Percentiles rank a stretch among this genome's conserved stretches.
Conservation (phyloP, 1,140 invertebrate species). For the Heterodera schachtii region DNA sequence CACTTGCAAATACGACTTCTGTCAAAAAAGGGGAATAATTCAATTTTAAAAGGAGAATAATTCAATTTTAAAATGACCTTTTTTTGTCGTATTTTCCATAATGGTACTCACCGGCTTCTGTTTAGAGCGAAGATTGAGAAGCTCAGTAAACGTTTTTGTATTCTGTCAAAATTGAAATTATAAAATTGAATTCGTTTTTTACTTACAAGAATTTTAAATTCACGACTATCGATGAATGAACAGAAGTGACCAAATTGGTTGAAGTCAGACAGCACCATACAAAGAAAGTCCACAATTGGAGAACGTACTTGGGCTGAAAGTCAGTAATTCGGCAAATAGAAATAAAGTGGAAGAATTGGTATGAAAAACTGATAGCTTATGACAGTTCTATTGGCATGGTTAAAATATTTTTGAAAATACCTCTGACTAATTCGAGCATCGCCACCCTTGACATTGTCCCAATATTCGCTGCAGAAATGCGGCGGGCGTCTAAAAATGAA, state of each 20-base stretch:
- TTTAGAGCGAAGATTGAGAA: slow-evolving; percentile 23
- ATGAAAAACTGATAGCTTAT: too few species aligned
- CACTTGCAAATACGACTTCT: slow-evolving; percentile 25
- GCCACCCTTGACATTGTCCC: background rate
- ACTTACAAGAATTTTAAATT: slow-evolving; percentile 7
- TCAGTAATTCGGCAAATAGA: background rate
- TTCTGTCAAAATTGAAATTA: background rate
- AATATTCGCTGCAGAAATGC: background rate
- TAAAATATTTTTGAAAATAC: background rate
- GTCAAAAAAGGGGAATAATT: background rate
- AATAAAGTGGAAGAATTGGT: too few species aligned
- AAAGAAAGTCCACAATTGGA: slow-evolving; percentile 12
- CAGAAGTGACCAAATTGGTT: background rate
- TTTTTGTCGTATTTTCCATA: background rate
- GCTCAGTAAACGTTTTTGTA: slow-evolving; percentile 18
- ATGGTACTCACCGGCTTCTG: slow-evolving; percentile 9
- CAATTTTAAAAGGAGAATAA: background rate
- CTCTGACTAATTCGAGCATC: background rate
- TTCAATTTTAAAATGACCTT: background rate
- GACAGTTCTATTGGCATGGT: too few species aligned
- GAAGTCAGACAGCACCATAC: background rate
- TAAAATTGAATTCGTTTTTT: background rate
- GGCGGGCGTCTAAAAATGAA: background rate
- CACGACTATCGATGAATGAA: background rate
- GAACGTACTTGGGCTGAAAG: background rate